These are phyloP conservation scores for Myopa testacea DNA, from an alignment of 2,888 invertebrate species.

Conservation along the genomic window DNA sequence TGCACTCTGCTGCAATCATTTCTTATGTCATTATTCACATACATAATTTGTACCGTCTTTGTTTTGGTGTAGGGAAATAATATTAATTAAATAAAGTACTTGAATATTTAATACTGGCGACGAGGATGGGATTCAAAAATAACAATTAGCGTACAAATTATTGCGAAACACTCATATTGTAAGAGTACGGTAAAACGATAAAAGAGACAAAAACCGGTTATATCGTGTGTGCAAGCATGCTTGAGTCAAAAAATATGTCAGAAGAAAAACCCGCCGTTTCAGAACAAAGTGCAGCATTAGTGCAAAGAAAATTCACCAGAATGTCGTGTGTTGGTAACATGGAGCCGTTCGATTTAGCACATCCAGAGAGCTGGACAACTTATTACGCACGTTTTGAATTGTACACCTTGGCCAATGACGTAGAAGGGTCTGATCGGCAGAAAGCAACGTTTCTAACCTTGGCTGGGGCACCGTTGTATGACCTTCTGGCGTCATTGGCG, in stretches of 20 bases:
- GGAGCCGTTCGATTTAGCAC: not conserved
- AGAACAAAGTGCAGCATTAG: not conserved
- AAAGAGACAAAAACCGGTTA: too few relatives aligned
- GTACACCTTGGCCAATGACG: constrained; percentile 14
- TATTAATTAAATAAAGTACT: not conserved
- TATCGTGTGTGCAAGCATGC: too few relatives aligned
- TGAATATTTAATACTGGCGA: constrained; percentile 2
- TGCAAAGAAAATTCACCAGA: not conserved
- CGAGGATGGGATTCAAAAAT: not conserved
- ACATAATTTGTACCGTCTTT: too few relatives aligned
- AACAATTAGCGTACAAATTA: too few relatives aligned
- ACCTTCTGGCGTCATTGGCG: constrained; percentile 47
- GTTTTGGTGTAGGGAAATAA: too few relatives aligned
- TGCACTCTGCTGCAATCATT: too few relatives aligned
- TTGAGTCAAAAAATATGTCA: not conserved
- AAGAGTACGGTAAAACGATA: too few relatives aligned
- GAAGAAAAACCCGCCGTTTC: not conserved
- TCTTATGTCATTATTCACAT: too few relatives aligned
- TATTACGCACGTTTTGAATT: constrained; percentile 6
- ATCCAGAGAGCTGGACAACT: not conserved
- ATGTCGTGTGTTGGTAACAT: too few relatives aligned
- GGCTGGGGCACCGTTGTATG: constrained; percentile 43
- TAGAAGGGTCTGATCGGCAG: constrained; percentile 2
- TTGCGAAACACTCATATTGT: too few relatives aligned
- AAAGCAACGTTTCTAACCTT: constrained; percentile 17